Evolutionary conservation across 2,797 vertebrate genomes (phyloP).

Genomic region (Acrossocheilus wenchowensis): DNA sequence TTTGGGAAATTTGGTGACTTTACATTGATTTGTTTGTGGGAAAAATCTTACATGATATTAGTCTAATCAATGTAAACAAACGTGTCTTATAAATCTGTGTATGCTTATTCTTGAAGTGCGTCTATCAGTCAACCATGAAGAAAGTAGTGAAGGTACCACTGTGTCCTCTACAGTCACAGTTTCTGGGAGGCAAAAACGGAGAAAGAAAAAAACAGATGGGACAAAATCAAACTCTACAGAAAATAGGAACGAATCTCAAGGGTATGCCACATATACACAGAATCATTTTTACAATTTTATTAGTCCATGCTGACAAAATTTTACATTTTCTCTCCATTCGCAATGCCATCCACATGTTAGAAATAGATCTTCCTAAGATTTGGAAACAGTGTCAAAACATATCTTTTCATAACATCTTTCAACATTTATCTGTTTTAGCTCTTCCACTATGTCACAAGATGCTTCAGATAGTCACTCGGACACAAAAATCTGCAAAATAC

Average conservation of each 20-base stretch:
- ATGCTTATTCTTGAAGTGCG: slow-evolving; percentile 65
- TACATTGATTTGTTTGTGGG: background rate
- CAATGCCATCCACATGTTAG: background rate
- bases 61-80: background rate
- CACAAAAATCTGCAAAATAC: slow-evolving; percentile 19
- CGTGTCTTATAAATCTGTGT: background rate
- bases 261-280: slow-evolving; percentile 56
- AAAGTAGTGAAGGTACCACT: slow-evolving; percentile 64
- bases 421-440: slow-evolving; percentile 34
- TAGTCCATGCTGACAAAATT: background rate
- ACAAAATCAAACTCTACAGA: slow-evolving; percentile 44
- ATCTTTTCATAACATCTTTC: background rate
- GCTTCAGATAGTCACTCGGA: slow-evolving; percentile 32
- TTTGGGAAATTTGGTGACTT: background rate
- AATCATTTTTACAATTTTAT: background rate
- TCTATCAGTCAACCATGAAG: slow-evolving; percentile 60
- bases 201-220: slow-evolving; percentile 59
- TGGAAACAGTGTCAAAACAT: background rate
- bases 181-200: slow-evolving; percentile 18
- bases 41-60: background rate
- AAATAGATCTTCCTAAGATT: background rate
- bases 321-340: background rate
- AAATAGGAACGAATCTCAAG: slow-evolving; percentile 53
- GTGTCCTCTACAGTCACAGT: slow-evolving; percentile 50
- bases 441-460: slow-evolving; percentile 11